Evolutionary conservation across 1,140 invertebrate species (phyloP), one percentile per base, ranked within the genome.

Genomic region (Heterodera carotae): DNA sequence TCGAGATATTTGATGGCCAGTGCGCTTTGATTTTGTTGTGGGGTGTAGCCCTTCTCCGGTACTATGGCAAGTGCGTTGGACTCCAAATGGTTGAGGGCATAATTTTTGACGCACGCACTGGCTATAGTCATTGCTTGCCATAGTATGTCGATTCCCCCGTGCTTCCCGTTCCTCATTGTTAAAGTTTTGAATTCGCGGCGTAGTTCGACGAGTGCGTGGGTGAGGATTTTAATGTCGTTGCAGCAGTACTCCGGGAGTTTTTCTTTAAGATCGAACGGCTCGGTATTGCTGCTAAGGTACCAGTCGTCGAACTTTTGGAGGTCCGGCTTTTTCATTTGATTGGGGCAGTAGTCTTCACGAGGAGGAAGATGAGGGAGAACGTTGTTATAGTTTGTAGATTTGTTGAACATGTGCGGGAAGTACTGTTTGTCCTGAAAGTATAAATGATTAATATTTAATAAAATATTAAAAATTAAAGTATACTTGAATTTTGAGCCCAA

Each of bases 1-100:
- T 72, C 60, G n/a, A 72, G 27, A 6, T 59, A 72, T 64, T 72
- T 72, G 7, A 72, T 8, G n/a, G 70, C 70, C 29, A 72, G n/a
- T n/a, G 33, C 70, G 43, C 70, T 72, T 67, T 72, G 70, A 53
- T 71, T 72, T 6, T 72, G 43, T 25, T 39, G 43, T 7, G 1
- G 48, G 12, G 48, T 60, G 25, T 53, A 53, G 22, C 70, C 70
- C 6, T 72, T 53, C 15, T 72, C 70, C 0, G 60, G 70, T 6
- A 67, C 60, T 6, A 72, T 53, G 22, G 70, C 70, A 0, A 72
- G 62, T 6, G 33, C 22, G 33, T 72, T 60, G 0, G 22, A 8
- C 15, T 72, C 29, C 66, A 72, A 67, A 31, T 72, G 70, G 25
- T 71, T 71, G 34, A 48, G 69, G 3, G 36, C 31, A 8, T 48